A percentile compares a stretch with the other conserved stretches of the same genome.
Evolutionary conservation across 2,888 invertebrate genomes (phyloP).

Genomic region (Julus scanicus): DNA sequence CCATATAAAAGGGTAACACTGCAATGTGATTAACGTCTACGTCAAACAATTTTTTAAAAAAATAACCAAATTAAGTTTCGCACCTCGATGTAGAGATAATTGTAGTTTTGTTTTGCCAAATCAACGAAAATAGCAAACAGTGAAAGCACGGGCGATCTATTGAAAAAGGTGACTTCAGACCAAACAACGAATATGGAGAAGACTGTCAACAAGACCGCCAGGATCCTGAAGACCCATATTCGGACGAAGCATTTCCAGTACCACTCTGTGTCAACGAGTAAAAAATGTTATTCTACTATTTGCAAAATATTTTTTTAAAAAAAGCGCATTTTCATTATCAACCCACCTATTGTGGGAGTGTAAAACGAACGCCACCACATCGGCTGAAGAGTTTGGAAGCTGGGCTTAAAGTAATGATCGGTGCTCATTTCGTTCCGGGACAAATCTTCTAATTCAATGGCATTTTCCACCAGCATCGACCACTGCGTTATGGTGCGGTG

Average conservation of each 20-base stretch:
- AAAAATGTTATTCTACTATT: not conserved
- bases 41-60: not conserved
- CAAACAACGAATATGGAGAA: constrained; percentile 95
- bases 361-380: constrained; percentile 62
- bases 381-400: constrained; percentile 76
- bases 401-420: constrained; percentile 74
- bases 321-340: not conserved
- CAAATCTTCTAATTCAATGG: constrained; percentile 84
- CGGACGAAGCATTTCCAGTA: constrained; percentile 92
- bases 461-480: constrained; percentile 82
- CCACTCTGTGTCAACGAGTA: constrained; percentile 77
- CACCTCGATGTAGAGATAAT: constrained; percentile 95
- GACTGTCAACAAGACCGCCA: constrained; percentile 78
- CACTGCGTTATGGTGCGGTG: constrained; percentile 95
- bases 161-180: constrained; percentile 99
- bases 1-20: no score
- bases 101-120: constrained; percentile 81
- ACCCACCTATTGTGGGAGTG: constrained; percentile 65
- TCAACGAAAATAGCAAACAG: constrained; percentile 95
- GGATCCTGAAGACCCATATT: constrained; percentile 78
- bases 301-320: not conserved
- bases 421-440: constrained; percentile 78
- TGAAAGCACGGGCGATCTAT: constrained; percentile 89
- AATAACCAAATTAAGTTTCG: constrained; percentile 60
- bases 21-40: no score